Conservation (phyloP, 2,888 invertebrate genomes). For the Drosophila falleni region DNA sequence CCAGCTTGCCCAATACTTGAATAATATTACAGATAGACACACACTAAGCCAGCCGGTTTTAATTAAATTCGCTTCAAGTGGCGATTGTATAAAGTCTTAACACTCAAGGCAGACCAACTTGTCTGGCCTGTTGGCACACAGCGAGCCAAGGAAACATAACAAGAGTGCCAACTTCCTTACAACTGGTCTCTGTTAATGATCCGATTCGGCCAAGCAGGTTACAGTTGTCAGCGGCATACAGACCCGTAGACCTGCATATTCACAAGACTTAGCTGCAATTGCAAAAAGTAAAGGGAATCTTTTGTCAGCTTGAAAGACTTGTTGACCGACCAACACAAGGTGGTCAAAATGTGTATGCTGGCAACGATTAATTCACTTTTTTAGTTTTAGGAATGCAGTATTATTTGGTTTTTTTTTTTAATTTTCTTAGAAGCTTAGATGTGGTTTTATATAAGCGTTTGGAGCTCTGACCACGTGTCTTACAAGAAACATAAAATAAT, state of each 20-base stretch:
- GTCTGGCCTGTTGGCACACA: not conserved
- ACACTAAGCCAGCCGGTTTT: constrained; percentile 51
- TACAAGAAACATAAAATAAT: no score
- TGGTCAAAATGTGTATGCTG: no score
- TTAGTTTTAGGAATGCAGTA: no score
- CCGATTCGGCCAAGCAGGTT: constrained; percentile 64
- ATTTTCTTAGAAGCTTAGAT: no score
- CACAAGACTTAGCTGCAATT: constrained; percentile 18
- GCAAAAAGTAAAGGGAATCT: constrained; percentile 71
- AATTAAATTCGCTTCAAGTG: constrained; percentile 34
- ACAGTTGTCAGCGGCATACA: constrained; percentile 47
- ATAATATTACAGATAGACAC: constrained; percentile 9
- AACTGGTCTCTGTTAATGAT: constrained; percentile 45
- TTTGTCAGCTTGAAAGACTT: constrained; percentile 47
- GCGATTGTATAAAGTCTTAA: constrained; percentile 36
- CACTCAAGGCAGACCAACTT: constrained; percentile 51
- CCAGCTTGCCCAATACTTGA: constrained; percentile 55
- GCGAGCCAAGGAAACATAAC: constrained; percentile 62
- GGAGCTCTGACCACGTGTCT: no score
- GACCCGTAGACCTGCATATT: constrained; percentile 72
- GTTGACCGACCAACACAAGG: constrained; percentile 21
- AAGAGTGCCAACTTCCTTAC: constrained; percentile 75
- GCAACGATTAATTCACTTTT: no score
- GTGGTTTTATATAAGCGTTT: no score
- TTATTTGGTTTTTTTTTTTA: no score